Evolutionary conservation across 1,140 invertebrate genomes (phyloP).

Genomic region (Gryon sp.): DNA sequence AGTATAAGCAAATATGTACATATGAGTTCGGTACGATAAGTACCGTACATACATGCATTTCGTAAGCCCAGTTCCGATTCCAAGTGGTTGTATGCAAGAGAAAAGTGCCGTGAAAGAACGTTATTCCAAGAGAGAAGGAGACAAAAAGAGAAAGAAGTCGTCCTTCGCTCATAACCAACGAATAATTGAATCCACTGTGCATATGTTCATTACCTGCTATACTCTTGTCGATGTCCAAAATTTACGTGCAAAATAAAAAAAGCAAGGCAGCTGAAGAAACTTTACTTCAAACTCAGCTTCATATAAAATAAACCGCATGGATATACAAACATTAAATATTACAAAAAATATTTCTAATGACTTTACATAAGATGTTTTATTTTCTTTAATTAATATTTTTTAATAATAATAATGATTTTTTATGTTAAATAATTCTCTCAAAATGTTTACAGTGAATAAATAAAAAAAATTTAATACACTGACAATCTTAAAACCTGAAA

Average conservation of each 20-base stretch:
- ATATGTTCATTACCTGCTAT: constrained; percentile 43
- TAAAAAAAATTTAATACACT: too few species aligned
- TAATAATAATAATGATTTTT: too few species aligned
- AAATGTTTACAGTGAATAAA: too few species aligned
- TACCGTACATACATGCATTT: constrained; percentile 60
- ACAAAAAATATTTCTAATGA: too few species aligned
- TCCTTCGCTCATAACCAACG: constrained; percentile 58
- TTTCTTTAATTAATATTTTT: too few species aligned
- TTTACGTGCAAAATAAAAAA: constrained; percentile 7
- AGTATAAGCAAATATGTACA: constrained; percentile 34
- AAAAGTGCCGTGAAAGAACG: constrained; percentile 63
- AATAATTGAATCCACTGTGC: constrained; percentile 54
- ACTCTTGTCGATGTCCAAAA: constrained; percentile 37
- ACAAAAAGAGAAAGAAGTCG: constrained; percentile 61
- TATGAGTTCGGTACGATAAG: constrained; percentile 49
- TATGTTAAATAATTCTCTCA: too few species aligned
- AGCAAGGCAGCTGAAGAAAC: too few species aligned
- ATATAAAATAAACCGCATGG: too few species aligned
- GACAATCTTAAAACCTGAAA: too few species aligned
- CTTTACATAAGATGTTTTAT: too few species aligned
- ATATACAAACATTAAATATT: too few species aligned
- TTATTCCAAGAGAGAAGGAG: constrained; percentile 57
- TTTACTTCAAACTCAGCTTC: too few species aligned
- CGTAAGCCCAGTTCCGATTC: constrained; percentile 60
- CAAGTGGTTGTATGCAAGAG: constrained; percentile 58